Conservation (phyloP, 2,797 vertebrate genomes). For the Cygnus olor region DNA sequence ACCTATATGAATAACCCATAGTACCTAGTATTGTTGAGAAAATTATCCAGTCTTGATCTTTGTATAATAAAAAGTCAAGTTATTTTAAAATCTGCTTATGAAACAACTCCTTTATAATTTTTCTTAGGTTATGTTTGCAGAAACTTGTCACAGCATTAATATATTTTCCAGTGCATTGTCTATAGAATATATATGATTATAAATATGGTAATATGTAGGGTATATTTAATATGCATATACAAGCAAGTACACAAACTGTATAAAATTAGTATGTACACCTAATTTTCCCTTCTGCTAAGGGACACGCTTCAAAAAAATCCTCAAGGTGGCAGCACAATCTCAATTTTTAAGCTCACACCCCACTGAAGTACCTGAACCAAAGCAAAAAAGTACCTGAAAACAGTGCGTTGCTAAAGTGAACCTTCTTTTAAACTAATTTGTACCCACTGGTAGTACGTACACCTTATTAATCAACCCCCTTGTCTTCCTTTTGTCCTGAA, state of each 20-base stretch:
- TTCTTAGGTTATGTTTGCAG: neutral
- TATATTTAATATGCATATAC: neutral
- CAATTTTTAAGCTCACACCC: constrained; percentile 23
- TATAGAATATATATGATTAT: neutral
- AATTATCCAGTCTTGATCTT: neutral
- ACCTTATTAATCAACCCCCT: neutral
- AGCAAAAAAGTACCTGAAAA: neutral
- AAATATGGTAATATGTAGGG: neutral
- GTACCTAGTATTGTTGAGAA: neutral
- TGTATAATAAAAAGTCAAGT: neutral
- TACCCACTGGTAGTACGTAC: neutral
- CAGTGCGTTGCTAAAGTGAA: neutral
- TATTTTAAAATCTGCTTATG: neutral
- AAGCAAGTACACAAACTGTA: fast-evolving
- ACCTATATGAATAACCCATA: neutral
- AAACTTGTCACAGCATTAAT: fast-evolving
- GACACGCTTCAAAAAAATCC: constrained; percentile 24
- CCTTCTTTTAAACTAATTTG: neutral
- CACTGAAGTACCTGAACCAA: neutral
- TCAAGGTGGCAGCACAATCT: constrained; percentile 76
- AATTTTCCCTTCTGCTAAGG: neutral
- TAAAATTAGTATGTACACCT: fast-evolving
- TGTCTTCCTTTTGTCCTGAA: neutral
- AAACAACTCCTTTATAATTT: neutral
- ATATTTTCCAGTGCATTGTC: neutral